phyloP scores from a whole-genome alignment of 2,113 vertebrate genomes.

The Pleuronectes platessa region DNA sequence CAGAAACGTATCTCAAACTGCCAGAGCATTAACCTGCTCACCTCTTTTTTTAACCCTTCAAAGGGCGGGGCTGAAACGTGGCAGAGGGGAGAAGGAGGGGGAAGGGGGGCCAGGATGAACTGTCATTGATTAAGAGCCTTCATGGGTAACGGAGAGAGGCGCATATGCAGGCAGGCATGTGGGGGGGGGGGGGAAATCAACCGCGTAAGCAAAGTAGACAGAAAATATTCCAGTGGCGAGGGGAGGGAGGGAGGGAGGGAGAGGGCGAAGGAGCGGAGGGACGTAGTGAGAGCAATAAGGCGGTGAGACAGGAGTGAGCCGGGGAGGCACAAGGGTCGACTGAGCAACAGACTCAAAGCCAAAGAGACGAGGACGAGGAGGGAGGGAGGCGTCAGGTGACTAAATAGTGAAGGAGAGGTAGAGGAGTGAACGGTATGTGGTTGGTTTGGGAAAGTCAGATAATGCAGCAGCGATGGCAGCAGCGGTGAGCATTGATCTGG shows the following conservation, averaged over 20 bases:
- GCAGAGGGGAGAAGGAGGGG: constrained; percentile 3
- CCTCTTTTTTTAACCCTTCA: constrained; percentile 53
- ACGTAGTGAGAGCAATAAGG: constrained; percentile 34
- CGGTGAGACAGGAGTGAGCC: constrained; percentile 28
- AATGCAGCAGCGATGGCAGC: constrained; percentile 13
- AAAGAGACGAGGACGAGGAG: constrained; percentile 31
- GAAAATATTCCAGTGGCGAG: constrained; percentile 39
- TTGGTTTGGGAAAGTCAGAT: constrained; percentile 20
- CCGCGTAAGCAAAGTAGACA: constrained; percentile 58
- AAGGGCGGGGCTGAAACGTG: constrained; percentile 8
- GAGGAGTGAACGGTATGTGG: constrained; percentile 33
- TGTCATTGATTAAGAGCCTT: constrained; percentile 78
- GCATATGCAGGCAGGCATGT: constrained; percentile 47
- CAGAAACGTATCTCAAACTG: constrained; percentile 85
- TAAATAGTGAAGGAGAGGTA: constrained; percentile 37
- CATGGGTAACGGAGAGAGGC: constrained; percentile 57
- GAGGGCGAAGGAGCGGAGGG: not conserved
- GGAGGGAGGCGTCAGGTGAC: constrained; percentile 34
- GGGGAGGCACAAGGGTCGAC: constrained; percentile 16
- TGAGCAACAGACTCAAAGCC: constrained; percentile 39
- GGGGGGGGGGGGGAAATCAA: constrained; percentile 34
- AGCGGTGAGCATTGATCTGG: constrained; percentile 46
- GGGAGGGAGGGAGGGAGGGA: constrained; percentile 13
- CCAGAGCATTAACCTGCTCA: constrained; percentile 85
- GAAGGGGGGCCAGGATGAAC: constrained; percentile 15